Evolutionary conservation across 2,797 vertebrate genomes (phyloP).

Genomic region (Mastacembelus armatus): DNA sequence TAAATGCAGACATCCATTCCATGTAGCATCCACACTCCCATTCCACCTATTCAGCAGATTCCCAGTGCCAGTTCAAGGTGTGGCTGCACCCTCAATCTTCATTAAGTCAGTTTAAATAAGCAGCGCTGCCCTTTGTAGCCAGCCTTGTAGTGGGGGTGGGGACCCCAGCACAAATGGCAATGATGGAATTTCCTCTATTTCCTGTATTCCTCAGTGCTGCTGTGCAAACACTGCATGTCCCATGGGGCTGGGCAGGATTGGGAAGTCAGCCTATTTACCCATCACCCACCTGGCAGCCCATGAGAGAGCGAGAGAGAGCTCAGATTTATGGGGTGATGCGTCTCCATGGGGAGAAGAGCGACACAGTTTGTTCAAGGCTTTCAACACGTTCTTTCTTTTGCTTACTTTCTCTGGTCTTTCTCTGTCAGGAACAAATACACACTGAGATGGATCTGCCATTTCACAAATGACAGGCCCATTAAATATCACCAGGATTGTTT

Average conservation of each 20-base stretch:
- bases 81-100: constrained; percentile 55
- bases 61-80: constrained; percentile 26
- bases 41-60: constrained; percentile 70
- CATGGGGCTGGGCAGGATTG: constrained; percentile 61
- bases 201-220: constrained; percentile 71
- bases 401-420: constrained; percentile 49
- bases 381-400: constrained; percentile 56
- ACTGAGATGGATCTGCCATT: background rate
- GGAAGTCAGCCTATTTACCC: constrained; percentile 76
- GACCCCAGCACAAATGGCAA: constrained; percentile 57
- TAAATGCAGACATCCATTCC: constrained; percentile 51
- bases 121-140: constrained; percentile 23
- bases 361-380: constrained; percentile 71
- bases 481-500: constrained; percentile 63
- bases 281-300: constrained; percentile 75
- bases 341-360: constrained; percentile 29
- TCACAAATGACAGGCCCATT: too few species aligned
- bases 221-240: constrained; percentile 74
- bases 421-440: constrained; percentile 49
- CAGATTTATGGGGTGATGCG: constrained; percentile 33
- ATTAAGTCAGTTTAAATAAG: constrained; percentile 70
- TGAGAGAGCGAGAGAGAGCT: constrained; percentile 71
- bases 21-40: constrained; percentile 16
- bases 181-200: constrained; percentile 80
- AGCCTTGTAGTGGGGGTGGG: background rate